A percentile compares a stretch with the other conserved stretches of the same genome.
These are phyloP conservation scores for Eunapius fragilis DNA, from an alignment of 37 sponge, comb jelly and placozoan genomes.

Conservation along the genomic window DNA sequence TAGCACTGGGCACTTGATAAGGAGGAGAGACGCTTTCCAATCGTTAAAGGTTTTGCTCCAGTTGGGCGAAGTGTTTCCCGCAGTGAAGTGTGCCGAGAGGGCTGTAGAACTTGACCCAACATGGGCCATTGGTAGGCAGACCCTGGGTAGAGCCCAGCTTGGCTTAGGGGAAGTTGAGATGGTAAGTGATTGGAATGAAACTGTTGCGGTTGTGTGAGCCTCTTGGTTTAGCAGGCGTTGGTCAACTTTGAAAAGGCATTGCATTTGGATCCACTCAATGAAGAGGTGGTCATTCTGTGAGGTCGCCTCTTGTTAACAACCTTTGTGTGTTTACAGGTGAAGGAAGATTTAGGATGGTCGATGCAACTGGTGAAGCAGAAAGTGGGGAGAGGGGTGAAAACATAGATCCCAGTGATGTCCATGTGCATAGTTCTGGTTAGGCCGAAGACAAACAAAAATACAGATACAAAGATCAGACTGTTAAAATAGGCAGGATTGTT, in stretches of 20 bases:
- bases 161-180: conserved; percentile 88
- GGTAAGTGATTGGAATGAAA: conserved; percentile 23
- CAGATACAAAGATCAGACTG: background rate
- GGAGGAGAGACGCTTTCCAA: background rate
- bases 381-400: background rate
- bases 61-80: conserved; percentile 85
- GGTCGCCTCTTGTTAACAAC: background rate
- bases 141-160: conserved; percentile 89
- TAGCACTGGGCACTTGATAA: background rate
- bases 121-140: conserved; percentile 79
- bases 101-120: conserved; percentile 56
- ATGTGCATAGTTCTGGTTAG: background rate
- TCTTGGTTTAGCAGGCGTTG: conserved; percentile 49
- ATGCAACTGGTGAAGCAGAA: conserved; percentile 49
- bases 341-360: conserved; percentile 68
- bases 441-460: background rate
- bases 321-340: conserved; percentile 19
- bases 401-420: background rate
- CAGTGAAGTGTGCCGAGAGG: conserved; percentile 82
- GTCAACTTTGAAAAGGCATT: conserved; percentile 78
- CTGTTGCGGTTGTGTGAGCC: background rate
- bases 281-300: conserved; percentile 39
- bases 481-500: background rate
- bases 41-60: conserved; percentile 54
- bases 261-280: conserved; percentile 80